Percentiles rank a stretch among this genome's conserved stretches.
Conservation (phyloP, 1,140 invertebrate genomes). For the Bombus breviceps region DNA sequence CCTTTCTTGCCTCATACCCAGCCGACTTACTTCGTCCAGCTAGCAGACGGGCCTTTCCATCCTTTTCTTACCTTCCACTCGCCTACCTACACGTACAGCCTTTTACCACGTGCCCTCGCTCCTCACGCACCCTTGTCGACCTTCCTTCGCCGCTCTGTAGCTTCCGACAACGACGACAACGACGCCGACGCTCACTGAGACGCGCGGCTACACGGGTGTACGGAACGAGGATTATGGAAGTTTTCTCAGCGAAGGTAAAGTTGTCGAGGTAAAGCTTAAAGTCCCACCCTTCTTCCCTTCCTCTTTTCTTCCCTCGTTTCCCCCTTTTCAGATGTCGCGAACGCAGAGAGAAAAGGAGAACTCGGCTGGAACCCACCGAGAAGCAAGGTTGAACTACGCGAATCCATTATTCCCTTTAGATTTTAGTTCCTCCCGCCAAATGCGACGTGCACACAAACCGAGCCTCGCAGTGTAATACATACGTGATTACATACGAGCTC, state of each 20-base stretch:
- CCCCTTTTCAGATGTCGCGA: slow-evolving; percentile 39
- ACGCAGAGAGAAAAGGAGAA: slow-evolving; percentile 14
- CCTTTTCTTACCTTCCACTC: slow-evolving; percentile 5
- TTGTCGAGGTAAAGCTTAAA: slow-evolving; percentile 65
- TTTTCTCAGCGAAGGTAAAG: slow-evolving; percentile 66
- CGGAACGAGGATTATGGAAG: slow-evolving; percentile 68
- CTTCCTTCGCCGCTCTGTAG: slow-evolving; percentile 23
- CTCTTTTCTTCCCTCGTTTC: neutral
- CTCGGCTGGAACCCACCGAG: slow-evolving; percentile 26
- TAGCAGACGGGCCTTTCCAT: slow-evolving; percentile 24
- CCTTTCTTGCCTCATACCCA: neutral
- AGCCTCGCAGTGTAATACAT: neutral
- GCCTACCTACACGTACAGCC: slow-evolving; percentile 20
- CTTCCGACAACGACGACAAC: slow-evolving; percentile 28
- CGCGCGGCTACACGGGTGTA: slow-evolving; percentile 52
- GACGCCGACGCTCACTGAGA: slow-evolving; percentile 15
- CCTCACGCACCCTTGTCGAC: slow-evolving; percentile 27
- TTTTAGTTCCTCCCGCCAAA: slow-evolving; percentile 43
- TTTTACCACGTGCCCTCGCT: slow-evolving; percentile 37
- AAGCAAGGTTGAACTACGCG: slow-evolving; percentile 52
- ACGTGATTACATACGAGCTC: slow-evolving; percentile 1
- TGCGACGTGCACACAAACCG: slow-evolving; percentile 23
- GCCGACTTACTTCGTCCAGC: neutral
- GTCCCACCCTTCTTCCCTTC: slow-evolving; percentile 30
- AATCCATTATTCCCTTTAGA: slow-evolving; percentile 68